phyloP scores from a whole-genome alignment of 30 jellyfish, hydroid and myxozoan genomes.

The Aurelia coerulea region DNA sequence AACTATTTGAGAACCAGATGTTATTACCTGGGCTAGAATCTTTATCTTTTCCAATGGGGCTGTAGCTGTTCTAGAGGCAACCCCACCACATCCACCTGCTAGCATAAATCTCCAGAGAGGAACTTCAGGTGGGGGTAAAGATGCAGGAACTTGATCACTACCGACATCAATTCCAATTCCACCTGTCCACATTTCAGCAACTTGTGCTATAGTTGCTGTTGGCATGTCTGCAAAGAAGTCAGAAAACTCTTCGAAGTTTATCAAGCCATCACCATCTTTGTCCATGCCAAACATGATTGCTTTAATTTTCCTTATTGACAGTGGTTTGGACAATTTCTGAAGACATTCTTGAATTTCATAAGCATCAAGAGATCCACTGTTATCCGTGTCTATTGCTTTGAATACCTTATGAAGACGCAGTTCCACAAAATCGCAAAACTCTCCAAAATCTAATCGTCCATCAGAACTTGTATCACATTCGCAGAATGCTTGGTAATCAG shows the following conservation, averaged over 20 bases:
- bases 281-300: constrained; percentile 75
- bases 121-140: constrained; percentile 87
- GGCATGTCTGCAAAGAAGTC: constrained; percentile 87
- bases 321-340: constrained; percentile 42
- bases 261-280: constrained; percentile 57
- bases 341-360: constrained; percentile 61
- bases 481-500: constrained; percentile 38
- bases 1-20: too few species aligned
- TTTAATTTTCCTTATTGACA: constrained; percentile 60
- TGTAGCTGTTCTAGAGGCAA: constrained; percentile 88
- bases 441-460: constrained; percentile 11
- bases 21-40: constrained; percentile 80
- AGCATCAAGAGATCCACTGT: constrained; percentile 58
- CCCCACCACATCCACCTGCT: constrained; percentile 97
- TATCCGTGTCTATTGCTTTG: constrained; percentile 68
- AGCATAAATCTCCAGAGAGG: constrained; percentile 79
- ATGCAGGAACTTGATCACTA: constrained; percentile 83
- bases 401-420: constrained; percentile 49
- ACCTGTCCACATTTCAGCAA: constrained; percentile 73
- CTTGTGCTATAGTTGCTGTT: constrained; percentile 60
- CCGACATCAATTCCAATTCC: constrained; percentile 83
- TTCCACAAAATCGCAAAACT: constrained; percentile 69
- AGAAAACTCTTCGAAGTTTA: constrained; percentile 80
- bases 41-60: constrained; percentile 88
- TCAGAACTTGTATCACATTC: constrained; percentile 43